Base-by-base conservation (phyloP, 2,113 vertebrate species). In the Gorilla gorilla region DNA sequence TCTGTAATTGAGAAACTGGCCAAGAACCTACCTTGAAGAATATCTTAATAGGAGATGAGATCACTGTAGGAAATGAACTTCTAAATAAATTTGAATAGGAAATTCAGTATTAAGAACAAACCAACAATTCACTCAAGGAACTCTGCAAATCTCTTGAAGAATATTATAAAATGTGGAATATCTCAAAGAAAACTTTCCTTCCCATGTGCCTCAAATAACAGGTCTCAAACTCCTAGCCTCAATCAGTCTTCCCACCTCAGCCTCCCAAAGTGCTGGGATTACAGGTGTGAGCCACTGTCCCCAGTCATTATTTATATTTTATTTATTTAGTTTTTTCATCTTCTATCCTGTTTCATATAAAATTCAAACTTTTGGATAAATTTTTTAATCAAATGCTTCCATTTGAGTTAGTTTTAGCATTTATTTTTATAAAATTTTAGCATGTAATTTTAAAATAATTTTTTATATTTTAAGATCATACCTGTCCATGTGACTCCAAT, bases 61-160 rank as follows among this genome's bases (percentile, higher is more conserved):
- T 98, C 27, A 0, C 92, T 64, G 6, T 55, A 11, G 4, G 98
- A 80, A 94, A 97, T 30, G 84, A 93, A 1, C 95, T 98, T 59
- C 96, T 99, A 48, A 92, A 98, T 89, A 48, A 98, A 86, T 68
- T 99, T 95, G 98, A 99, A 91, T 4, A 3, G 0, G 97, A 98
- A 95, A 64, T 98, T 95, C 79, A 98, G 6, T n/a, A 97, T 82
- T 98, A 98, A 93, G 97, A 98, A 93, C 93, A 97, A 27, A 76
- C 94, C 30, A 98, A 73, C 6, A 25, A 10, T 80, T 82, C 83
- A 1, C 97, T 99, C 3, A 98, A 98, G 97, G 99, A 27, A 43
- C 72, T 72, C 70, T 72, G n/a, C 23, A 38, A 73, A 22, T 25
- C 38, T 43, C 72, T 68, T 43, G 22, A 72, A 72, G 38, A 25